phyloP scores from a whole-genome alignment of 30 jellyfish, hydroid and myxozoan species.

The Turritopsis dohrnii region DNA sequence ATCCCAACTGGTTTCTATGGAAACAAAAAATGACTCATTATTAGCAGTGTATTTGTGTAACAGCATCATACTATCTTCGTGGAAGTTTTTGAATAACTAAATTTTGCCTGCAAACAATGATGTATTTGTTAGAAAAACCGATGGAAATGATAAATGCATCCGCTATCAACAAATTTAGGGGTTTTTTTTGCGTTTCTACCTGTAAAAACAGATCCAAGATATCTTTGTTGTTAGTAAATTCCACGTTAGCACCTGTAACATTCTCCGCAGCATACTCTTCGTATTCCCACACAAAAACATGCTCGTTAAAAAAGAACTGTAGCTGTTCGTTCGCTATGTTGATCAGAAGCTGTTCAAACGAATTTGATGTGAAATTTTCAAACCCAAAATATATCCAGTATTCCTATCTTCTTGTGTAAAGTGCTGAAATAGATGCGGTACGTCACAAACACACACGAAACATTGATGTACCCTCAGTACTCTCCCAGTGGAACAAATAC shows the following conservation, averaged over 20 bases:
- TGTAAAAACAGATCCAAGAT: slow-evolving; percentile 84
- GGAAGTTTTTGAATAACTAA: no score
- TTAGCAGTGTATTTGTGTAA: background rate
- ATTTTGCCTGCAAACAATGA: no score
- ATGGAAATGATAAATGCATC: no score
- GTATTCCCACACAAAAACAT: slow-evolving; percentile 95
- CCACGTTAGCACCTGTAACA: slow-evolving; percentile 42
- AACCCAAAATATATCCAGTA: slow-evolving; percentile 93
- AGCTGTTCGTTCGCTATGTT: slow-evolving; percentile 94
- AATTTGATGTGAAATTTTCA: slow-evolving; percentile 73
- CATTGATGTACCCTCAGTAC: no score
- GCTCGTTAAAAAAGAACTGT: slow-evolving; percentile 90
- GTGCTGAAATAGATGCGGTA: slow-evolving; percentile 57
- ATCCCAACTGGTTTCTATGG: slow-evolving; percentile 86
- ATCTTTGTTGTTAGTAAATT: slow-evolving; percentile 66
- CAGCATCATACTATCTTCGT: no score
- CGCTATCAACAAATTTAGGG: background rate
- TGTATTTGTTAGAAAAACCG: no score
- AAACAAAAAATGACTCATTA: background rate
- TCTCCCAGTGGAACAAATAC: no score
- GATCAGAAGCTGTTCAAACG: slow-evolving; percentile 94
- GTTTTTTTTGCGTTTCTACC: slow-evolving; percentile 24
- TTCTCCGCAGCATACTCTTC: slow-evolving; percentile 90
- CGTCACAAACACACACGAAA: no score
- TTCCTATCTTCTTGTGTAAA: slow-evolving; percentile 62